Evolutionary conservation across 2,888 invertebrate genomes (phyloP).

Genomic region (Cryptus armator): DNA sequence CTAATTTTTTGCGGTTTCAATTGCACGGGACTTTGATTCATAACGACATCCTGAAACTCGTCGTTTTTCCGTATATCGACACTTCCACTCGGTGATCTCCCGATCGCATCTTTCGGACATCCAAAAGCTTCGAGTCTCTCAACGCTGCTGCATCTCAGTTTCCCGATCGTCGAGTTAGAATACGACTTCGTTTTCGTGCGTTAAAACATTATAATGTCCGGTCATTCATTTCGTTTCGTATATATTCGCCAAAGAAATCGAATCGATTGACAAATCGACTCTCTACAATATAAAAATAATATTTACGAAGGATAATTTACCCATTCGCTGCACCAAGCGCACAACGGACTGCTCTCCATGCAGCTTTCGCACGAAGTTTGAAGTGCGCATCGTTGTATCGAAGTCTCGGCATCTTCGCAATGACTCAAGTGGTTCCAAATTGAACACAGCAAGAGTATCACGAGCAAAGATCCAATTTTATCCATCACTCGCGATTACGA

Average conservation of each 20-base stretch:
- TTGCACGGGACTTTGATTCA: slow-evolving; percentile 87
- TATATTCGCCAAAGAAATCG: no score
- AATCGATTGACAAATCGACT: not conserved
- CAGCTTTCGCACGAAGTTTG: slow-evolving; percentile 76
- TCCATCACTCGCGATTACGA: slow-evolving; percentile 24
- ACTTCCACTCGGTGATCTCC: slow-evolving; percentile 61
- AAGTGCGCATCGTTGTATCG: slow-evolving; percentile 69
- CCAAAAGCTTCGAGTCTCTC: slow-evolving; percentile 74
- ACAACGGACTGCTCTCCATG: slow-evolving; percentile 73
- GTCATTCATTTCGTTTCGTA: not conserved
- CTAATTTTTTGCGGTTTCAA: slow-evolving; percentile 89
- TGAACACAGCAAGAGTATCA: slow-evolving; percentile 17
- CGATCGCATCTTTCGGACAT: slow-evolving; percentile 72
- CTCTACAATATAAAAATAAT: not conserved
- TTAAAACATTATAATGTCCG: no score
- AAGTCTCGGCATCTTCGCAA: slow-evolving; percentile 46
- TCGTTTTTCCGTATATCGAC: slow-evolving; percentile 76
- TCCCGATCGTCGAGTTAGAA: slow-evolving; percentile 75
- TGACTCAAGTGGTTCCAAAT: not conserved
- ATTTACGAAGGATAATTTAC: slow-evolving; percentile 66
- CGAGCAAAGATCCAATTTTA: slow-evolving; percentile 7
- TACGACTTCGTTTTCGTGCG: slow-evolving; percentile 68
- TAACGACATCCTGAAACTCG: slow-evolving; percentile 86
- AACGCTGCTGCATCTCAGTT: slow-evolving; percentile 75
- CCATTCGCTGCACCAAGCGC: slow-evolving; percentile 81